Percentiles rank a stretch among this genome's conserved stretches.
These are phyloP conservation scores for Hyposmocoma kahamanoa DNA, from an alignment of 1,140 invertebrate genomes.

Conservation along the genomic window DNA sequence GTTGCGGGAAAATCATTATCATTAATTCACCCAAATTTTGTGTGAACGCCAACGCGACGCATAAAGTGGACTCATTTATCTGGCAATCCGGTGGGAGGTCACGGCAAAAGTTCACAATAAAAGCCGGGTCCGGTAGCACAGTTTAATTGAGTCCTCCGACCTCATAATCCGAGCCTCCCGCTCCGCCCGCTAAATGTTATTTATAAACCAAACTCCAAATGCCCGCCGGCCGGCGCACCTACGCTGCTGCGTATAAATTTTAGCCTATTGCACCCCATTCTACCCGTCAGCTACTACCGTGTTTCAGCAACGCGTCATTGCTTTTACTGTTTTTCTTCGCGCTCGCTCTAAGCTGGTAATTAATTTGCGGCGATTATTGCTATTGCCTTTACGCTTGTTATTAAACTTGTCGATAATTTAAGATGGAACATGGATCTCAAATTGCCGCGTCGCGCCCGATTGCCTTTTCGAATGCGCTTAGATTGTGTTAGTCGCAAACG, in stretches of 20 bases:
- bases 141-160: conserved; percentile 69
- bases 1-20: conserved; percentile 27
- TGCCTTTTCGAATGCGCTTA: conserved; percentile 43
- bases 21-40: conserved; percentile 32
- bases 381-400: conserved; percentile 48
- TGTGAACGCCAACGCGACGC: conserved; percentile 27
- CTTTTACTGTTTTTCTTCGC: conserved; percentile 42
- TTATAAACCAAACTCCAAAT: conserved; percentile 52
- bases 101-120: conserved; percentile 58
- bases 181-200: conserved; percentile 58
- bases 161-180: conserved; percentile 59
- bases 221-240: conserved; percentile 32
- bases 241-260: conserved; percentile 28
- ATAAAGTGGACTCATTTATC: conserved; percentile 55
- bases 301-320: conserved; percentile 25
- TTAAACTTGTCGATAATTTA: conserved; percentile 65
- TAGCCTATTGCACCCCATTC: conserved; percentile 33
- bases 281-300: conserved; percentile 9
- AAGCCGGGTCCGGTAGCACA: conserved; percentile 56
- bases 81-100: conserved; percentile 55
- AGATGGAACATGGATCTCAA: conserved; percentile 55
- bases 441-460: conserved; percentile 52
- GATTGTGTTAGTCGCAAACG: conserved; percentile 38
- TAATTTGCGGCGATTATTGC: conserved; percentile 54
- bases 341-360: conserved; percentile 31